phyloP scores from a whole-genome alignment of 2,113 vertebrate genomes.

The Numida meleagris region DNA sequence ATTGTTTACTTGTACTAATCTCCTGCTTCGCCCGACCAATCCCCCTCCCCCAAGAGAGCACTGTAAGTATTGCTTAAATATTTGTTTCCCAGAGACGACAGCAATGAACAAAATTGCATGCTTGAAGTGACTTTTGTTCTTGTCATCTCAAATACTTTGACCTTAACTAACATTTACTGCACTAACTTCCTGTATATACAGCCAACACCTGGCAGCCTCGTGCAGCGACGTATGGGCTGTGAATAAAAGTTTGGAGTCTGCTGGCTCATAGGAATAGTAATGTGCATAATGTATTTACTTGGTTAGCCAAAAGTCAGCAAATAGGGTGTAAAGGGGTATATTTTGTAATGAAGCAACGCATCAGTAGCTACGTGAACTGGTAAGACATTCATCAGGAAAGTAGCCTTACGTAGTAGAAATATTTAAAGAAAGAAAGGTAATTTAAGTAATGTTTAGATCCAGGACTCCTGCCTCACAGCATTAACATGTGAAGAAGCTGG shows the following conservation, averaged over 20 bases:
- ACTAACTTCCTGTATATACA: constrained; percentile 1
- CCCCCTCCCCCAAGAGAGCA: background rate
- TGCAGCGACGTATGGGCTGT: background rate
- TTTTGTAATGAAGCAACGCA: background rate
- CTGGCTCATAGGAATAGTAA: background rate
- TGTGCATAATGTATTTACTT: background rate
- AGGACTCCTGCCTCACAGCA: background rate
- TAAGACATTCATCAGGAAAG: constrained; percentile 1
- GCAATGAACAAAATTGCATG: background rate
- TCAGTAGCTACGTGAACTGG: background rate
- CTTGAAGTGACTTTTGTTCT: constrained; percentile 3
- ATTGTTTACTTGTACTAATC: background rate
- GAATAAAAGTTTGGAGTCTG: background rate
- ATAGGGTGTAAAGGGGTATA: background rate
- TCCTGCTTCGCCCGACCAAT: background rate
- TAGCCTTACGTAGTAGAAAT: background rate
- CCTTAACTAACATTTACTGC: background rate
- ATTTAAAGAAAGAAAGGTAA: background rate
- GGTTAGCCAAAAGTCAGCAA: background rate
- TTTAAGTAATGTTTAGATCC: background rate
- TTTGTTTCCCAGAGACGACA: background rate
- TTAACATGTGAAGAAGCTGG: background rate
- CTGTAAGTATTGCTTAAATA: background rate
- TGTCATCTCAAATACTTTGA: constrained; percentile 22
- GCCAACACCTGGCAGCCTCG: background rate